These are phyloP conservation scores for Mythimna lalbum DNA, from an alignment of 2,888 invertebrate genomes.

Conservation along the genomic window DNA sequence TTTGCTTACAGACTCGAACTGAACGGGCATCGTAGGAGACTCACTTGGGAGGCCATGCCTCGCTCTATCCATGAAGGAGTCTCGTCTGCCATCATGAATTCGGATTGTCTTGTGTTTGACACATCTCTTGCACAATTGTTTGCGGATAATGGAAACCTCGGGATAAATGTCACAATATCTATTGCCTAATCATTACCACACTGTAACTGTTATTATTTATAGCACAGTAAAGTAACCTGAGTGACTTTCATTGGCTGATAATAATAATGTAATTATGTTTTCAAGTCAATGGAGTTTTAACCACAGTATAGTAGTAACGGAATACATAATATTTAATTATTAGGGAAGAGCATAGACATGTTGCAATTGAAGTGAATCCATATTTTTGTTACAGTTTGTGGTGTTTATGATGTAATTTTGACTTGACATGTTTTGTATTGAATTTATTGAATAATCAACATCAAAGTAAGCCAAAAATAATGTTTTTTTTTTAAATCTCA, in stretches of 20 bases:
- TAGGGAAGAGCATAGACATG: constrained; percentile 55
- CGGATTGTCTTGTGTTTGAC: constrained; percentile 99
- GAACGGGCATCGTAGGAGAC: constrained; percentile 97
- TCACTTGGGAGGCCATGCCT: constrained; percentile 99
- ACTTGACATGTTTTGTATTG: constrained; percentile 70
- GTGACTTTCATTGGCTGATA: constrained; percentile 71
- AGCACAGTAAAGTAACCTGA: constrained; percentile 55
- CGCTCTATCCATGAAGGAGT: constrained; percentile 99
- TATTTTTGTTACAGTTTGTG: constrained; percentile 72
- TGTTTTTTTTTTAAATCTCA: constrained; percentile 76
- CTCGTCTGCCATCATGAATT: constrained; percentile 98
- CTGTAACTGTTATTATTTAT: constrained; percentile 63
- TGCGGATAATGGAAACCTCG: constrained; percentile 99
- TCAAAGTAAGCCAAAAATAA: constrained; percentile 86
- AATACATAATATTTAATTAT: constrained; percentile 42
- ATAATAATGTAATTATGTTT: constrained; percentile 72
- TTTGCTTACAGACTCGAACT: constrained; percentile 99
- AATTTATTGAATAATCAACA: constrained; percentile 73
- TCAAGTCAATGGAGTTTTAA: constrained; percentile 69
- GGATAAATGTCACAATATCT: constrained; percentile 99
- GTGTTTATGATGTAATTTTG: constrained; percentile 66
- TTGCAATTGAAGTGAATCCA: constrained; percentile 63
- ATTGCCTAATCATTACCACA: constrained; percentile 92
- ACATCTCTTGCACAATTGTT: constrained; percentile 99
- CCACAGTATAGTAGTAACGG: constrained; percentile 48